Base-by-base conservation (phyloP, 1,140 invertebrate species). In the Macrotrachela quadricornifera region DNA sequence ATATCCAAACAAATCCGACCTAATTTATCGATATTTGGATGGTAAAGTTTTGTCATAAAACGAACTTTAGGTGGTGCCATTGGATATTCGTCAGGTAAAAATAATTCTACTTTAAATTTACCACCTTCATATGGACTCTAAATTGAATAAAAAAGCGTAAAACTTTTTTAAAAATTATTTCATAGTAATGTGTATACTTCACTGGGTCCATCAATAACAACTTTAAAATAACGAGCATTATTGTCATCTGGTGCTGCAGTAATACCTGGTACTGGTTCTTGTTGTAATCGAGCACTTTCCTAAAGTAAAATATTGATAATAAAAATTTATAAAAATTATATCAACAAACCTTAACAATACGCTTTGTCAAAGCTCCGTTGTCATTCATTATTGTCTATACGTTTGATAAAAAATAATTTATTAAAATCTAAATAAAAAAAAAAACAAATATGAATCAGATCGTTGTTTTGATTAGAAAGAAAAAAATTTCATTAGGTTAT, bases 211-310 rank as follows among this genome's bases (percentile, higher is more conserved):
- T 76, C 73, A 52, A 95, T 85, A 63, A 88, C 83, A 57, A 95
- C 88, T 70, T 94, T 85, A 72, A 95, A 95, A 77, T 94, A 92
- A 65, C 87, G 76, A 58, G 87, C 87, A 74, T 96, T 96, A 52
- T 74, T 78, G 61, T 95, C 88, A 73, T 94, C 88, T 56, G 88
- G 88, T 57, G 84, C 78, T 46, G 90, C 90, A 67, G 80, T 83
- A 54, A 96, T 96, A 18, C 90, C 90, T 54, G 86, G 84, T 61
- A 95, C 90, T 54, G 90, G 90, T 69, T 99, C 92, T 72, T 84
- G 81, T 80, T 96, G 85, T 70, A 99, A 76, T 66, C 92, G 80
- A 73, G 97, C 88, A 58, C 92, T 99, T 79, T 99, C 94, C 80
- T 94, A 15, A 49, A 49, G 10, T 1, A 3, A 21, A 21, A 16